Percentiles rank a stretch among this genome's conserved stretches.
These are phyloP conservation scores for Drosophila persimilis DNA, from an alignment of 1,140 invertebrate species.

Conservation along the genomic window DNA sequence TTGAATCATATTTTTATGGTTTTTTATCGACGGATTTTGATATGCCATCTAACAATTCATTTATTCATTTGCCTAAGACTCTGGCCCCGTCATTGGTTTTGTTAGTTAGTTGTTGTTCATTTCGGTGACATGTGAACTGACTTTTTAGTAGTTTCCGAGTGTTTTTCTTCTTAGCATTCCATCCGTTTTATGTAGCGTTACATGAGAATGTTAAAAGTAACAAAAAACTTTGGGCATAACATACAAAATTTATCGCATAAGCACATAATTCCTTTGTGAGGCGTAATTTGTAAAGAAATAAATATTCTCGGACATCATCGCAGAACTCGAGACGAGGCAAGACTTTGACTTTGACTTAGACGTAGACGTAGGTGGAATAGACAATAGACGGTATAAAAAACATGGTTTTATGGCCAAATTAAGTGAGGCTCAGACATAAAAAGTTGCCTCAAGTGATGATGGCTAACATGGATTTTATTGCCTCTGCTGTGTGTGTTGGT, in stretches of 20 bases:
- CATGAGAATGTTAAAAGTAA: constrained; percentile 31
- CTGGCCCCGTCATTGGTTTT: constrained; percentile 12
- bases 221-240: constrained; percentile 56
- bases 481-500: not conserved
- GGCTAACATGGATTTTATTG: not conserved
- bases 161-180: constrained; percentile 1
- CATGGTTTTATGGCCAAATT: constrained; percentile 32
- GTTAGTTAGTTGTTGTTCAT: constrained; percentile 46
- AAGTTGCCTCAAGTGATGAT: constrained; percentile 2
- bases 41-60: constrained; percentile 63
- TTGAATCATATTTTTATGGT: constrained; percentile 75
- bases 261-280: constrained; percentile 42
- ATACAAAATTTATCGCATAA: constrained; percentile 57
- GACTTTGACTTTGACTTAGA: no score
- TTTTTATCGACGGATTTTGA: constrained; percentile 74
- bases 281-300: constrained; percentile 42
- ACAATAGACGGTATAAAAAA: constrained; percentile 49
- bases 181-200: constrained; percentile 56
- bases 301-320: constrained; percentile 30
- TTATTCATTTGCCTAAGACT: constrained; percentile 22
- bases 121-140: constrained; percentile 23
- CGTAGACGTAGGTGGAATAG: constrained; percentile 25
- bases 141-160: constrained; percentile 53
- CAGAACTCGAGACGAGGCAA: not conserved
- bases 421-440: constrained; percentile 30